Base-by-base conservation (phyloP, 2,888 invertebrate genomes). In the Meloe dianella region DNA sequence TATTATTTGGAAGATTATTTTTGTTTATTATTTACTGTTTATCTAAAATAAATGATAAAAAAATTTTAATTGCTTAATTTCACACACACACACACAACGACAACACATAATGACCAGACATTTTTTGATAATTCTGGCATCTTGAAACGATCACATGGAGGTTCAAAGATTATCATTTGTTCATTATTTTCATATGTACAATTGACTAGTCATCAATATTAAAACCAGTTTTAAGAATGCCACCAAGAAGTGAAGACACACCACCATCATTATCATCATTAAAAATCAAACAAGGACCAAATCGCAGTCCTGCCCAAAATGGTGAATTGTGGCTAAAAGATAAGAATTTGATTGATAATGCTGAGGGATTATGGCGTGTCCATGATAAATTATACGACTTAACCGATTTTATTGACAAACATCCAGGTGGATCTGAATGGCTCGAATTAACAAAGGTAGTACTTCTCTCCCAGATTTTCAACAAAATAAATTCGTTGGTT, bases 361-460 rank as follows among this genome's bases (percentile, higher is more conserved):
- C 92, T 0, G 92, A 92, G 80, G 89, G 89, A n/a, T 81, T 93
- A 3, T 94, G 94, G 94, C 86, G 94, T 72, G 87, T 94, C 22
- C 86, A 91, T 73, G 87, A 94, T 81, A 85, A 86, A 57, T 84
- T 98, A 24, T 98, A 97, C 82, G 95, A 98, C 83, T 87, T 98
- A 27, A 89, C 90, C 0, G 86, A 88, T 22, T 98, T 96, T 81
- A 85, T 93, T 6, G 82, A 89, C 4, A 86, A 85, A 57, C 98
- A 98, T 86, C 98, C 97, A 0, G 96, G 96, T 38, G 95, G 97
- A 1, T 77, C 85, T 0, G 90, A 91, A 78, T 95, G 94, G 94
- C 78, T 94, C 61, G 83, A 84, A 38, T 83, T 90, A 58, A 89
- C 91, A 1, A 89, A 90, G 86, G 93, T 89, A 84, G 51, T 60